phyloP scores from a whole-genome alignment of 2,113 vertebrate species.

The Eretmochelys imbricata region DNA sequence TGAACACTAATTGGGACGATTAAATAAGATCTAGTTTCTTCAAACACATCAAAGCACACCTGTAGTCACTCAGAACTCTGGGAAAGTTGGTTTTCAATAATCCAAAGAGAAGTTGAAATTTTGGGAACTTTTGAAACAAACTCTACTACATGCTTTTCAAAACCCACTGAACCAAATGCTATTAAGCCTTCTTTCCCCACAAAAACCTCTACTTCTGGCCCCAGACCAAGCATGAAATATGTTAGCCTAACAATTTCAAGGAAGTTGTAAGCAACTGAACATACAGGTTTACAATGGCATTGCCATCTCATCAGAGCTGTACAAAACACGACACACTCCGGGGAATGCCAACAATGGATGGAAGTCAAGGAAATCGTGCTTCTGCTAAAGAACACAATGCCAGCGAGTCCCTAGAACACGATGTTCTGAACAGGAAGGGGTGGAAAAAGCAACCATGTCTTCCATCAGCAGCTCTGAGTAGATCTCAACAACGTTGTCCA shows the following conservation, averaged over 20 bases:
- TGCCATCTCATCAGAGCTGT: not conserved
- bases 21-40: not conserved
- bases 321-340: not conserved
- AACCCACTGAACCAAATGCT: not conserved
- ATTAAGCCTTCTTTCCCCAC: not conserved
- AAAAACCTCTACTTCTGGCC: not conserved
- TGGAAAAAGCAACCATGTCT: not conserved
- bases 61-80: not conserved
- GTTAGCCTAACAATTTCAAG: not conserved
- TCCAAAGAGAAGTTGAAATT: not conserved
- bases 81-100: not conserved
- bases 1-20: not conserved
- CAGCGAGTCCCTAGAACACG: not conserved
- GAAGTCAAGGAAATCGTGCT: not conserved
- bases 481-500: not conserved
- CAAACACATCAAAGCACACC: not conserved
- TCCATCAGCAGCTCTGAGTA: not conserved
- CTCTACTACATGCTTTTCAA: not conserved
- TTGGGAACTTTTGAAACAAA: not conserved
- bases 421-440: not conserved
- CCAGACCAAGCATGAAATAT: not conserved
- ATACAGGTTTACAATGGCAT: rapidly evolving
- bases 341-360: not conserved
- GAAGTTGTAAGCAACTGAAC: not conserved
- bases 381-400: not conserved